Evolutionary conservation across 2,113 vertebrate genomes (phyloP).

Genomic region (Chaenocephalus aceratus): DNA sequence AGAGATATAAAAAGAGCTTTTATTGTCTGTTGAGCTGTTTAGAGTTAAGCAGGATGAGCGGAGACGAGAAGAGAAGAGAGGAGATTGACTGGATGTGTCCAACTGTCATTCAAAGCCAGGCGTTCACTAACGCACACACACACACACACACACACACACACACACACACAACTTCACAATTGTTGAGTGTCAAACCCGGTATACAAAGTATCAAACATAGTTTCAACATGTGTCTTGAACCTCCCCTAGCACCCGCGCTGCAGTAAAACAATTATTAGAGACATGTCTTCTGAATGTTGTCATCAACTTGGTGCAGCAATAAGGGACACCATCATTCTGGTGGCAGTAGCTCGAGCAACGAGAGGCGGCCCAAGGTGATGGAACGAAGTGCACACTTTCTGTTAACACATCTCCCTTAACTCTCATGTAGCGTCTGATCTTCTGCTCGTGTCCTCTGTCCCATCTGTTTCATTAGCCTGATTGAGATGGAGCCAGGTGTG

Average conservation of each 20-base stretch:
- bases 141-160: no score
- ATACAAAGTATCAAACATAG: no score
- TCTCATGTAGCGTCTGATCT: neutral
- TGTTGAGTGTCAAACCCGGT: neutral
- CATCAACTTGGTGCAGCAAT: no score
- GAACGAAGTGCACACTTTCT: neutral
- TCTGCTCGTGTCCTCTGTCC: constrained; percentile 9
- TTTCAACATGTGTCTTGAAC: no score
- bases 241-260: no score
- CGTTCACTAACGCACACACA: no score
- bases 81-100: constrained; percentile 50
- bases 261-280: no score
- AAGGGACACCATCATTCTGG: no score
- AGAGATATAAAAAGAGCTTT: constrained; percentile 51
- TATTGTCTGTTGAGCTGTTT: constrained; percentile 49
- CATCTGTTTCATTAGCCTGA: constrained; percentile 38
- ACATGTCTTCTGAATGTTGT: no score
- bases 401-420: neutral
- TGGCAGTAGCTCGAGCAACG: neutral
- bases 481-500: constrained; percentile 26
- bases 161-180: neutral
- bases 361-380: neutral
- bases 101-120: constrained; percentile 39
- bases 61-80: constrained; percentile 29
- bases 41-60: constrained; percentile 46